phyloP scores from a whole-genome alignment of 2,113 vertebrate genomes.

The Nothocercus nigrocapillus region DNA sequence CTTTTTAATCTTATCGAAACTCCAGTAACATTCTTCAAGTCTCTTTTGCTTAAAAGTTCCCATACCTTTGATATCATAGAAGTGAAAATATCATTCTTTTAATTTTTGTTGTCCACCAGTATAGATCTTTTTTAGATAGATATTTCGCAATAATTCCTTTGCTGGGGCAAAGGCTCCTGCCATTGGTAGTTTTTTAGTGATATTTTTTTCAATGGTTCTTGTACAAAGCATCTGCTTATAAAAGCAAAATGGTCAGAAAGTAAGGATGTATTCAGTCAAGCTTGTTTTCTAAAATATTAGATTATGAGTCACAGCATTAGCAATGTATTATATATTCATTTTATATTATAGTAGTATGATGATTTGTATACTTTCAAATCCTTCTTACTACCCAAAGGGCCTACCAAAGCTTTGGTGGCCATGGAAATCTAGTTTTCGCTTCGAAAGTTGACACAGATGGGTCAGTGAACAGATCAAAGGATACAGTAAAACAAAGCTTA shows the following conservation, averaged over 20 bases:
- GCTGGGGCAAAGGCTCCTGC: neutral
- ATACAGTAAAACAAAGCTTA: neutral
- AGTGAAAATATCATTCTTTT: neutral
- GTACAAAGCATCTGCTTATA: neutral
- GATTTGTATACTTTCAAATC: neutral
- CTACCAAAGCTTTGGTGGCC: neutral
- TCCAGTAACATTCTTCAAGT: neutral
- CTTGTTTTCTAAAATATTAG: neutral
- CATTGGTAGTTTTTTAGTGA: neutral
- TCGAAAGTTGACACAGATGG: neutral
- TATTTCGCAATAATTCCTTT: neutral
- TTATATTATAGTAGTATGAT: neutral
- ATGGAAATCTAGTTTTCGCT: neutral
- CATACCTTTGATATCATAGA: neutral
- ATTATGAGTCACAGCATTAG: neutral
- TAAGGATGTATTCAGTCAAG: neutral
- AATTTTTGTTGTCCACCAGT: neutral
- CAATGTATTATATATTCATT: neutral
- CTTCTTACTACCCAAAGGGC: neutral
- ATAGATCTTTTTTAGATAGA: neutral
- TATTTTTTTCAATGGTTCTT: neutral
- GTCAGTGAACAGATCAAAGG: neutral
- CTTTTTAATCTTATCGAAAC: neutral
- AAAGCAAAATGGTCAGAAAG: neutral
- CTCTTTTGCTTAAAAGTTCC: neutral